phyloP scores from a whole-genome alignment of 92 coral and sea anemone species.

The Isaurus tuberculatus region DNA sequence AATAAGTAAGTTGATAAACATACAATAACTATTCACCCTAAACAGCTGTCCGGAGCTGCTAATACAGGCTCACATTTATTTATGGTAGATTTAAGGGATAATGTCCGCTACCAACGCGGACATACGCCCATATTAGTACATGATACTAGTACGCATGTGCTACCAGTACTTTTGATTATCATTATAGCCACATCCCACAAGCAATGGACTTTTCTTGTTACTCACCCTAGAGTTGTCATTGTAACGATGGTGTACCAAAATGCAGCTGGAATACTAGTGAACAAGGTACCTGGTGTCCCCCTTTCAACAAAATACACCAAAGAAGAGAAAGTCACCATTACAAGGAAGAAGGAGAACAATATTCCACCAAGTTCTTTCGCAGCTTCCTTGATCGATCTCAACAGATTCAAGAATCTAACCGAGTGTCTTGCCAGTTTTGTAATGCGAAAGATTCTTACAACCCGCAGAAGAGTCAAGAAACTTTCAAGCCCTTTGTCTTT shows the following conservation, averaged over 20 bases:
- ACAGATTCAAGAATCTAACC: slow-evolving; percentile 68
- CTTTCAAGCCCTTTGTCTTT: slow-evolving; percentile 55
- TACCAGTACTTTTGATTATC: no score
- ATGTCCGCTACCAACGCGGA: no score
- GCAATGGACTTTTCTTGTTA: no score
- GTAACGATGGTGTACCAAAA: slow-evolving; percentile 93
- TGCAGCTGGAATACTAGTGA: slow-evolving; percentile 80
- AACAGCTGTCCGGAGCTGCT: no score
- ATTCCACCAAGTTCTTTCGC: slow-evolving; percentile 88
- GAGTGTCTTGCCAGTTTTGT: slow-evolving; percentile 87
- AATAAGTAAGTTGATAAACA: no score
- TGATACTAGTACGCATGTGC: no score
- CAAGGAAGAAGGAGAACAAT: slow-evolving; percentile 77
- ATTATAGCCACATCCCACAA: no score
- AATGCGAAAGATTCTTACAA: slow-evolving; percentile 76
- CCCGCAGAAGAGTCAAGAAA: slow-evolving; percentile 70
- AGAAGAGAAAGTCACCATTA: slow-evolving; percentile 81
- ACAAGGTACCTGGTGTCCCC: slow-evolving; percentile 38
- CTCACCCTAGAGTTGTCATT: slow-evolving; percentile 93
- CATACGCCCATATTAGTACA: no score
- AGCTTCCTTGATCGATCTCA: slow-evolving; percentile 70
- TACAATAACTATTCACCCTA: no score
- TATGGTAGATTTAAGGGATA: no score
- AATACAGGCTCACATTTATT: no score
- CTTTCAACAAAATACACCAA: slow-evolving; percentile 66